phyloP scores from a whole-genome alignment of 2,113 vertebrate genomes.

The Struthidea cinerea region DNA sequence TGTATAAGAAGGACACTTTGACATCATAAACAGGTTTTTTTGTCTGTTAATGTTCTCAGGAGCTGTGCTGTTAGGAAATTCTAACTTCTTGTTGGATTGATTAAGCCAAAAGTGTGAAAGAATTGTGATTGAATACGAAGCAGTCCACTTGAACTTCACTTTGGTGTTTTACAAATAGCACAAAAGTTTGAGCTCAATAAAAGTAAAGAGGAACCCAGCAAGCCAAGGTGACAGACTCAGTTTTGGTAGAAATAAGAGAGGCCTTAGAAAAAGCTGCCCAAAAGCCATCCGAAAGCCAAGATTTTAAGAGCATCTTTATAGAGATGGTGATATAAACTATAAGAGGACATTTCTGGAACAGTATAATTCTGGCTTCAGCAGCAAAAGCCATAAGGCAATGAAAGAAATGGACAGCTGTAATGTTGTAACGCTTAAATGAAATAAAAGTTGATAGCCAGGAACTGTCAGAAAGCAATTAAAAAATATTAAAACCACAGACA shows the following conservation, averaged over 20 bases:
- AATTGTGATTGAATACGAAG: background rate
- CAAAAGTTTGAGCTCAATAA: background rate
- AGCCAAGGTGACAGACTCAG: background rate
- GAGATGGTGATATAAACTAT: background rate
- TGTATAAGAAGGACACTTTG: background rate
- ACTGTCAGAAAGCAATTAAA: constrained; percentile 1
- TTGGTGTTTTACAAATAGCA: background rate
- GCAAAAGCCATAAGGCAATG: background rate
- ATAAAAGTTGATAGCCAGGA: background rate
- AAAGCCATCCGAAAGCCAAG: background rate
- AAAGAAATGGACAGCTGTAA: background rate
- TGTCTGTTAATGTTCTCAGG: background rate
- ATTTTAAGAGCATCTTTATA: constrained; percentile 25
- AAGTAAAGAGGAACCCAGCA: background rate
- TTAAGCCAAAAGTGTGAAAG: background rate
- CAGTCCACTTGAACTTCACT: background rate
- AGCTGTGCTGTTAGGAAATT: background rate
- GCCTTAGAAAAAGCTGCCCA: background rate
- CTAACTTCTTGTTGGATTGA: background rate
- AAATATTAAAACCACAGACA: background rate
- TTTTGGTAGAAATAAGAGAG: background rate
- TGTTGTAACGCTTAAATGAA: background rate
- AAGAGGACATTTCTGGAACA: background rate
- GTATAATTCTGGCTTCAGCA: background rate
- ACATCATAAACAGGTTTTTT: rapidly evolving